A percentile compares a stretch with the other conserved stretches of the same genome.
Evolutionary conservation across 2,888 invertebrate species (phyloP).

Genomic region (Auanema sp.): DNA sequence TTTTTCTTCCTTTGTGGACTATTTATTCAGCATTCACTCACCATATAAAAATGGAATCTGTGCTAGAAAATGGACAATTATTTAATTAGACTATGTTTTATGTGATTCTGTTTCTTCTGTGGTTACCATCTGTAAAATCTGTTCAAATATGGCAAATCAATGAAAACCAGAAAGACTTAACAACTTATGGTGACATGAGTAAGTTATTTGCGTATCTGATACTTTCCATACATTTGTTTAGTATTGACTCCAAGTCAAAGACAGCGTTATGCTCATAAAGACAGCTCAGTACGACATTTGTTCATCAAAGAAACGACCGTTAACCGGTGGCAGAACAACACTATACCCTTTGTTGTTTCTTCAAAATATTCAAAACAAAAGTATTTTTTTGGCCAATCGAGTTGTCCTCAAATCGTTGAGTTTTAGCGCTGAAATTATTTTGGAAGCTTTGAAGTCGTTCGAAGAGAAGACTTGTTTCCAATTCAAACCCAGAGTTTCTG

Average conservation of each 20-base stretch:
- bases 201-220: conserved; percentile 19
- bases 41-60: no score
- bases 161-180: conserved; percentile 18
- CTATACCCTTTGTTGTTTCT: conserved; percentile 45
- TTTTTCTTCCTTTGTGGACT: no score
- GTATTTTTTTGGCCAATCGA: conserved; percentile 22
- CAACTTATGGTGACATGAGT: conserved; percentile 44
- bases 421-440: conserved; percentile 39
- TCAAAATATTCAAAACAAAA: conserved; percentile 42
- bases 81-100: conserved; percentile 1
- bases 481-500: conserved; percentile 40
- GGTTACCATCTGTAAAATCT: background rate
- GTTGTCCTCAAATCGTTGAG: background rate
- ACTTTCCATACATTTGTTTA: conserved; percentile 16
- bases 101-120: background rate
- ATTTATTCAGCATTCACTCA: no score
- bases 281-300: conserved; percentile 31
- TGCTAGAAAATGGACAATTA: no score
- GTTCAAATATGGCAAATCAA: conserved; percentile 32
- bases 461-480: conserved; percentile 50
- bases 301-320: conserved; percentile 32
- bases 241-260: conserved; percentile 46
- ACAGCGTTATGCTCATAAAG: conserved; percentile 26
- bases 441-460: conserved; percentile 37
- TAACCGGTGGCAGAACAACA: conserved; percentile 48